These are phyloP conservation scores for Euplagia quadripunctaria DNA, from an alignment of 2,888 invertebrate genomes.

Conservation along the genomic window DNA sequence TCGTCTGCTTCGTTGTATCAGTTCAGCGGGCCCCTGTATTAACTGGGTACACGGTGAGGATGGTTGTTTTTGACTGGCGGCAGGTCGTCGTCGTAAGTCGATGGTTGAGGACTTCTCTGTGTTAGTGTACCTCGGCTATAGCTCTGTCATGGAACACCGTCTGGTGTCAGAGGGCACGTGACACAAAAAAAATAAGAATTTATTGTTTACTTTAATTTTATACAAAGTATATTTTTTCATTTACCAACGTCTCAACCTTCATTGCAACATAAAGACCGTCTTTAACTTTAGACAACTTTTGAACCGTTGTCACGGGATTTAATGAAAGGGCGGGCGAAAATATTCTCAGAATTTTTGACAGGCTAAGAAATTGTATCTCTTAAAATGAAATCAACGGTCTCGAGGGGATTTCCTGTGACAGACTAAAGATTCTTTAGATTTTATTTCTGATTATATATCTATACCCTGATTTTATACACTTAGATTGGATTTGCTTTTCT, in stretches of 20 bases:
- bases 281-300: conserved; percentile 3
- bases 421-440: conserved; percentile 3
- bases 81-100: neutral
- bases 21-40: no score
- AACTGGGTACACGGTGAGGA: neutral
- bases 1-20: no score
- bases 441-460: conserved; percentile 10
- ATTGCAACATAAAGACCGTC: neutral
- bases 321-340: conserved; percentile 20
- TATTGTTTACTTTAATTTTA: neutral
- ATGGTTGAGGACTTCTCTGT: neutral
- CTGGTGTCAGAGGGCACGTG: neutral
- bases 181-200: neutral
- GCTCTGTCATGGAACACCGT: neutral
- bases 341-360: conserved; percentile 21
- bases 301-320: neutral
- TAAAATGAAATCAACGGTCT: conserved; percentile 34
- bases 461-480: no score
- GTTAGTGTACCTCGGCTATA: neutral
- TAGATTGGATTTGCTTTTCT: neutral
- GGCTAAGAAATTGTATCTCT: conserved; percentile 30
- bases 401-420: neutral
- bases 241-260: neutral
- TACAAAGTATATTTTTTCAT: neutral
- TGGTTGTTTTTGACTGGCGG: neutral